These are phyloP conservation scores for Orthosia gothica DNA, from an alignment of 2,888 invertebrate species.

Conservation along the genomic window DNA sequence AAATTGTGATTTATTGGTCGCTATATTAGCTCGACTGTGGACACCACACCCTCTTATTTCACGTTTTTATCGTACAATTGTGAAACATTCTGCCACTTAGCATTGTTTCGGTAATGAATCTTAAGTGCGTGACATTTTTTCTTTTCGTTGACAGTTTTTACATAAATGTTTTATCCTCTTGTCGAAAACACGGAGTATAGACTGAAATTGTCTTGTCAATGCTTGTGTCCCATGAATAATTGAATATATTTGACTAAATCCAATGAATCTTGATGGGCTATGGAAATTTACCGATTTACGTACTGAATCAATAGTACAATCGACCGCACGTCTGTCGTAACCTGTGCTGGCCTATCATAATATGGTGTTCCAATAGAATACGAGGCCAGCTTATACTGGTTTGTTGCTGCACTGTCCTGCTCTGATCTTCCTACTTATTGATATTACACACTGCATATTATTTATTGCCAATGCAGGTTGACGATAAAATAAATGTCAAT, in stretches of 20 bases:
- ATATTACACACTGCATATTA: constrained; percentile 21
- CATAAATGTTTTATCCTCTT: neutral
- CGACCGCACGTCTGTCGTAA: neutral
- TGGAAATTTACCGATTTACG: constrained; percentile 30
- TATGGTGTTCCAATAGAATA: neutral
- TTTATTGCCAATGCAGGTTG: constrained; percentile 30
- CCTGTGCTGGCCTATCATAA: neutral
- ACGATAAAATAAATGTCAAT: constrained; percentile 35
- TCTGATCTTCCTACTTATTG: neutral
- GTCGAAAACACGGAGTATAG: neutral
- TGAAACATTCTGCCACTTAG: neutral
- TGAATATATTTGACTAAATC: constrained; percentile 23
- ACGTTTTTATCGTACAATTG: neutral
- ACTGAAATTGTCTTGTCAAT: neutral
- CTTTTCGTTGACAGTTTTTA: neutral
- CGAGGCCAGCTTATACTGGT: neutral
- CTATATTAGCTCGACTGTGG: constrained; percentile 59
- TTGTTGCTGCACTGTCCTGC: neutral
- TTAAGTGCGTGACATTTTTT: neutral
- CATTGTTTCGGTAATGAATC: neutral
- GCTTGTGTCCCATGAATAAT: constrained; percentile 18
- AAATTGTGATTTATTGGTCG: constrained; percentile 73
- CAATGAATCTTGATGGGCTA: constrained; percentile 4
- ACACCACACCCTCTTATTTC: constrained; percentile 68
- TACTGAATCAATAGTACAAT: neutral